A percentile compares a stretch with the other conserved stretches of the same genome.
phyloP scores from a whole-genome alignment of 30 jellyfish, hydroid and myxozoan species.

The Hydra vulgaris region DNA sequence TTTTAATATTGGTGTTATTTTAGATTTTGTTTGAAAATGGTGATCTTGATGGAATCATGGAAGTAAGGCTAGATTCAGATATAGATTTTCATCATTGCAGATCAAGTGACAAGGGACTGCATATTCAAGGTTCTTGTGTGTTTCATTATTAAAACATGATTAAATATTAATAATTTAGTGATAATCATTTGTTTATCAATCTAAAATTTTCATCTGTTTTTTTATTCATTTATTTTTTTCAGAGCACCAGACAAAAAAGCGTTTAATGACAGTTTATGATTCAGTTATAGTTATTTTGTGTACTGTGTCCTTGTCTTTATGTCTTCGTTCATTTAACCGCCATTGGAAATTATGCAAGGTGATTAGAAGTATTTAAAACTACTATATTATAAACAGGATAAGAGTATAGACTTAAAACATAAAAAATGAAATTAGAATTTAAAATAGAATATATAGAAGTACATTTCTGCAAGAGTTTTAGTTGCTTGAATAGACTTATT shows the following conservation, averaged over 20 bases:
- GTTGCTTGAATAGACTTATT: no score
- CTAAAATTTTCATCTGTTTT: no score
- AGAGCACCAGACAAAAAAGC: neutral
- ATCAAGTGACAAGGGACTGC: conserved; percentile 11
- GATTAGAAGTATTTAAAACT: neutral
- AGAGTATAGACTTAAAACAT: no score
- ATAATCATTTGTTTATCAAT: no score
- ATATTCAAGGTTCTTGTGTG: conserved; percentile 8
- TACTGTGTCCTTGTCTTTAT: conserved; percentile 45
- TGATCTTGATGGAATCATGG: conserved; percentile 46
- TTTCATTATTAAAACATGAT: neutral
- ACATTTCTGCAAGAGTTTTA: no score
- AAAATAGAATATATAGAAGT: no score
- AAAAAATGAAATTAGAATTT: no score
- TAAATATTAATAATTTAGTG: no score
- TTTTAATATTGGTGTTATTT: neutral
- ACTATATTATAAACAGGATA: no score
- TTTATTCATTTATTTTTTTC: no score
- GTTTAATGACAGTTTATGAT: conserved; percentile 33
- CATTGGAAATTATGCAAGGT: conserved; percentile 65
- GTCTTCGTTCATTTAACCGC: conserved; percentile 73
- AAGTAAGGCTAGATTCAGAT: conserved; percentile 19
- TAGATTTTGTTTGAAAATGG: conserved; percentile 31
- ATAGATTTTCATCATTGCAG: conserved; percentile 33
- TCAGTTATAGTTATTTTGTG: conserved; percentile 46